These are phyloP conservation scores for Boloria selene DNA, from an alignment of 2,888 invertebrate species.

Conservation along the genomic window DNA sequence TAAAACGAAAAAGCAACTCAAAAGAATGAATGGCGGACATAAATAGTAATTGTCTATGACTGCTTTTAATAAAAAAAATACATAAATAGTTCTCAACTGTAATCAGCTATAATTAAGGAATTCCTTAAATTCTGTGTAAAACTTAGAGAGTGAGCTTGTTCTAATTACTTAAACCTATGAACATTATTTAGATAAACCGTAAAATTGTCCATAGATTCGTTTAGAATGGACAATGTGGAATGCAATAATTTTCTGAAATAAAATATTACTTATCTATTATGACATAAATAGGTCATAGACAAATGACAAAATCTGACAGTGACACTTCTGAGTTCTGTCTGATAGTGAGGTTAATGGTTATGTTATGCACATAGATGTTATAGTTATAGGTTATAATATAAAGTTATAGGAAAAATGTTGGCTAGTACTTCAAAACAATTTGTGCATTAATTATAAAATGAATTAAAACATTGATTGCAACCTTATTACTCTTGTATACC, in stretches of 20 bases:
- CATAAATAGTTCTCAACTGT: slow-evolving; percentile 7
- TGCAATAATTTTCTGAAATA: neutral
- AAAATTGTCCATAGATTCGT: neutral
- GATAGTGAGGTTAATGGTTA: slow-evolving; percentile 35
- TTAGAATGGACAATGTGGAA: neutral
- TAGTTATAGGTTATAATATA: slow-evolving; percentile 21
- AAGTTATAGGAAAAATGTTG: slow-evolving; percentile 28
- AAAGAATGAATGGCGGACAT: slow-evolving; percentile 82
- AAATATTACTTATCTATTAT: slow-evolving; percentile 28
- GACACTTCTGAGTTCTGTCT: too few species aligned
- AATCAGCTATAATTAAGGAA: neutral
- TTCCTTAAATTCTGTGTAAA: neutral
- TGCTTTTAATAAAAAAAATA: slow-evolving; percentile 44
- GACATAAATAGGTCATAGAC: slow-evolving; percentile 36
- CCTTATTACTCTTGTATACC: neutral
- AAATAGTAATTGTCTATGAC: slow-evolving; percentile 80
- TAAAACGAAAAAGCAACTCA: slow-evolving; percentile 82
- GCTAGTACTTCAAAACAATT: neutral
- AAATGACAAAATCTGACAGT: slow-evolving; percentile 11
- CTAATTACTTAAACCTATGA: neutral
- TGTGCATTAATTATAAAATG: neutral
- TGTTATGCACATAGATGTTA: slow-evolving; percentile 45
- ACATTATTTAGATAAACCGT: neutral
- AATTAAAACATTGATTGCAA: neutral
- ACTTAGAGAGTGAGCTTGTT: neutral